Base-by-base conservation (phyloP, 2,113 vertebrate species). In the Apus apus region DNA sequence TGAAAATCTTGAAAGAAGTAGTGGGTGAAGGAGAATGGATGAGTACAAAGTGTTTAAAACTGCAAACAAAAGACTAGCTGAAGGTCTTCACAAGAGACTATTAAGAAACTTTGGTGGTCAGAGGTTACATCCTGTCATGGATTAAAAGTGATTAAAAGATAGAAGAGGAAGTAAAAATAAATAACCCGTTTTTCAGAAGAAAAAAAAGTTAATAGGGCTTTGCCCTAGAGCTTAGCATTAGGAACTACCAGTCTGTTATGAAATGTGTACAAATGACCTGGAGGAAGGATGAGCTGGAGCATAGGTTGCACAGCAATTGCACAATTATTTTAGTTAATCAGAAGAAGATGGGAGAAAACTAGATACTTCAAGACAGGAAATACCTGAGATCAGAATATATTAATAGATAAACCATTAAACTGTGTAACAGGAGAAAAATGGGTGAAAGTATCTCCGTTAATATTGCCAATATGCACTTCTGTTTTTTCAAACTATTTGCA, bases 101-200 rank as follows among this genome's bases (percentile, higher is more conserved):
- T 89, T 86, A 86, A 54, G 70, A 68, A 90, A 75, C 20, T 74
- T 71, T 61, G 13, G 36, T 72, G 68, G 61, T 90, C 91, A 93
- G 36, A 92, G 76, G 89, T 89, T 86, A 71, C 54, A 72, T 89
- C 38, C 65, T 94, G 34, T 21, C 11, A 22, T 91, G 65, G 48
- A 93, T 81, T 94, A 89, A 77, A 92, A 78, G 21, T 93, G 43
- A 48, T 75, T 94, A 85, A 81, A 77, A 91, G 34, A 56, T 5
- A 90, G 71, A 92, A 46, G 80, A 89, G 26, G 61, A 84, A 89
- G 30, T 68, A 53, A 86, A 94, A 97, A 86, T 79, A 97, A 89
- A 92, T 89, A 88, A 84, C 15, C n/a, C 30, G 34, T 85, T 92
- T 92, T 94, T 89, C 70, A 67, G 66, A 93, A 73, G 40, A 62